Percentiles rank a stretch among this genome's conserved stretches.
Evolutionary conservation across 2,888 invertebrate genomes (phyloP).

Genomic region (Acrobasis consociella): DNA sequence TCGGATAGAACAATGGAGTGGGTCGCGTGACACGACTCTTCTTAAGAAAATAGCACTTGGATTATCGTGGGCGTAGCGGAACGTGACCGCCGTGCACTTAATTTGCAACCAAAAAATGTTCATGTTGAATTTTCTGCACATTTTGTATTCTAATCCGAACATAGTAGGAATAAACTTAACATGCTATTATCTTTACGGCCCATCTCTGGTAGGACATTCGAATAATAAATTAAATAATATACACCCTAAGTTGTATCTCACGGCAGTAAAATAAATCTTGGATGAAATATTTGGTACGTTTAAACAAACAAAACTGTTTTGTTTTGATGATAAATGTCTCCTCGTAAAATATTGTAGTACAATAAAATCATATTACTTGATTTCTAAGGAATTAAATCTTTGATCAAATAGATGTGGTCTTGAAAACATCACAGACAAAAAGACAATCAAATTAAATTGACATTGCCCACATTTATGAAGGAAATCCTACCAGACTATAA

Average conservation of each 20-base stretch:
- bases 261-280: slow-evolving; percentile 15
- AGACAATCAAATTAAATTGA: no score
- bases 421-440: neutral
- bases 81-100: slow-evolving; percentile 40
- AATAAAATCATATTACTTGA: neutral
- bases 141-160: slow-evolving; percentile 29
- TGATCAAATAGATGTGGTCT: neutral
- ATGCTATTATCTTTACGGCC: slow-evolving; percentile 20
- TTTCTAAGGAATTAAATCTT: neutral
- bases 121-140: slow-evolving; percentile 23
- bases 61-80: slow-evolving; percentile 50
- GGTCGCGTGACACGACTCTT: slow-evolving; percentile 57
- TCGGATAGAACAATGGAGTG: slow-evolving; percentile 58
- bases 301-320: slow-evolving; percentile 9
- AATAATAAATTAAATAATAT: slow-evolving; percentile 19
- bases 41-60: slow-evolving; percentile 49
- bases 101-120: slow-evolving; percentile 25
- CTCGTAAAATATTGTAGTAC: neutral
- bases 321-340: slow-evolving; percentile 13
- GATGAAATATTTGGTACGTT: slow-evolving; percentile 18
- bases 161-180: slow-evolving; percentile 29
- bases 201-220: slow-evolving; percentile 17
- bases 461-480: no score
- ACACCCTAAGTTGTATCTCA: slow-evolving; percentile 13
- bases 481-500: no score